These are phyloP conservation scores for Anguilla pacifica DNA, from an alignment of 2,797 vertebrate genomes.

Conservation along the genomic window DNA sequence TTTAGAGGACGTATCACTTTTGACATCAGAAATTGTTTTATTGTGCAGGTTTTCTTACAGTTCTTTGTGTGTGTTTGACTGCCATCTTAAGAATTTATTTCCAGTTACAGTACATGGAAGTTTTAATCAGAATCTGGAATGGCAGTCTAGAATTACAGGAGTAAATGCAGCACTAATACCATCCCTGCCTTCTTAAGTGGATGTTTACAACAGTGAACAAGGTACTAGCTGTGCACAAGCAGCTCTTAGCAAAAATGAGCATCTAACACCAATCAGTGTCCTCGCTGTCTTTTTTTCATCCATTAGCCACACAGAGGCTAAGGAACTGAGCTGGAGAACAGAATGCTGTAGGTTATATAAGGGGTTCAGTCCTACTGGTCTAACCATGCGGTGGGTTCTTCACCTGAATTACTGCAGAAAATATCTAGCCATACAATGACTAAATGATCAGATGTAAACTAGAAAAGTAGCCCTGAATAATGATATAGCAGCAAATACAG, in stretches of 20 bases:
- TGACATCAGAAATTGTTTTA: neutral
- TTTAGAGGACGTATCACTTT: neutral
- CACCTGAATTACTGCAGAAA: neutral
- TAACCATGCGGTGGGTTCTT: neutral
- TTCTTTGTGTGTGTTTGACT: neutral
- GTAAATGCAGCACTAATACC: conserved; percentile 21
- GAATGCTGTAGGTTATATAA: neutral
- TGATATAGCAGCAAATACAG: neutral
- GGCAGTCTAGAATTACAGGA: neutral
- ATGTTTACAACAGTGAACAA: conserved; percentile 33
- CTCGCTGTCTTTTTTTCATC: neutral
- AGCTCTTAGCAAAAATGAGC: conserved; percentile 33
- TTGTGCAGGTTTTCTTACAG: neutral
- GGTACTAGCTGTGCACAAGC: conserved; percentile 34
- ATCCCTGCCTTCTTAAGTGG: conserved; percentile 35
- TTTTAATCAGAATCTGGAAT: neutral
- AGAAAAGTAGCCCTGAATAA: neutral
- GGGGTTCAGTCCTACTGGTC: neutral
- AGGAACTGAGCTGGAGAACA: neutral
- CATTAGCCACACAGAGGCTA: neutral
- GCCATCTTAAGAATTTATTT: neutral
- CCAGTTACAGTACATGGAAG: neutral
- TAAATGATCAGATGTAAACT: neutral
- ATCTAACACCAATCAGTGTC: conserved; percentile 37
- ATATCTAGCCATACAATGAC: neutral